phyloP scores from a whole-genome alignment of 1,140 invertebrate species.

The Ruditapes philippinarum region DNA sequence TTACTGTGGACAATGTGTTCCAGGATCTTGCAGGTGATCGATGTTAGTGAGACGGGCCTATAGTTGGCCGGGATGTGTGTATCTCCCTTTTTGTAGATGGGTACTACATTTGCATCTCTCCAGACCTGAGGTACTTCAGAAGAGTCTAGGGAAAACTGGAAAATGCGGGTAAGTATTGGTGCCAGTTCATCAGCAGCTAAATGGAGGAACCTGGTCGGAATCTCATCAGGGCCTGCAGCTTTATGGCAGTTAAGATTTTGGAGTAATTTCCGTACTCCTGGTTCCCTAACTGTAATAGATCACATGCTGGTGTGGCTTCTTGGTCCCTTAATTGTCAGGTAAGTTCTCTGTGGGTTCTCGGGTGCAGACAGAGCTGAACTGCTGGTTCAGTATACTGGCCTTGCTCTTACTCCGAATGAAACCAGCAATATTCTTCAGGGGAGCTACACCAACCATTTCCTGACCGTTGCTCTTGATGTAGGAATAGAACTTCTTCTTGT shows the following conservation, averaged over 20 bases:
- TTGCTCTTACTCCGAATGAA: constrained; percentile 38
- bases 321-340: constrained; percentile 27
- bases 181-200: neutral
- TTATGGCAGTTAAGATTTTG: constrained; percentile 6
- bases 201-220: constrained; percentile 31
- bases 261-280: constrained; percentile 33
- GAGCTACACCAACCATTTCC: constrained; percentile 34
- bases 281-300: neutral
- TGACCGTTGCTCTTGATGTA: constrained; percentile 56
- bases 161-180: neutral
- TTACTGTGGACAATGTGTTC: constrained; percentile 47
- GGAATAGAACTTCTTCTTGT: constrained; percentile 46
- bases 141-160: constrained; percentile 23
- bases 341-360: neutral
- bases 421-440: constrained; percentile 40
- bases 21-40: constrained; percentile 51
- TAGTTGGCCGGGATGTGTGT: constrained; percentile 52
- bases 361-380: constrained; percentile 51
- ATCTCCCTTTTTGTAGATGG: constrained; percentile 69
- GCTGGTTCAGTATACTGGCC: constrained; percentile 51
- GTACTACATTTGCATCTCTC: constrained; percentile 3
- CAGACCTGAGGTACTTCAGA: constrained; percentile 37
- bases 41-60: constrained; percentile 62
- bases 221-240: constrained; percentile 2
- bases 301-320: constrained; percentile 2